Evolutionary conservation across 2,888 invertebrate species (phyloP).

Genomic region (Lasius platythorax): DNA sequence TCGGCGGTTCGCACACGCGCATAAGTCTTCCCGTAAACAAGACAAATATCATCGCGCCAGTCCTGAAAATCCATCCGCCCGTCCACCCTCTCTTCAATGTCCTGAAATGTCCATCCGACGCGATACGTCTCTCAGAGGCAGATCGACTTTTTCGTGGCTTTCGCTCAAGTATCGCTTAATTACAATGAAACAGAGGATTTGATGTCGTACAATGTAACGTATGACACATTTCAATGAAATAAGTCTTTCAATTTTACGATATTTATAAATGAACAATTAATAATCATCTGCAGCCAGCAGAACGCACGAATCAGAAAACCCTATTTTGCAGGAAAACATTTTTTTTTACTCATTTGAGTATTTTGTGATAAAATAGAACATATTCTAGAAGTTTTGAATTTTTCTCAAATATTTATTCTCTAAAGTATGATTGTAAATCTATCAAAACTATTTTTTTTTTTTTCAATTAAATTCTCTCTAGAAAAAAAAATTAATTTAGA

Average conservation of each 20-base stretch:
- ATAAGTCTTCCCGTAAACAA: conserved; percentile 85
- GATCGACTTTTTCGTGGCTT: conserved; percentile 12
- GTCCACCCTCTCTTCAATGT: conserved; percentile 66
- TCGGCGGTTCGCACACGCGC: conserved; percentile 84
- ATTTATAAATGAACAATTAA: not conserved
- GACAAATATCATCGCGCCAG: conserved; percentile 85
- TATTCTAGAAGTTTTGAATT: not conserved
- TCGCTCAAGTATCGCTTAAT: conserved; percentile 27
- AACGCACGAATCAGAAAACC: not conserved
- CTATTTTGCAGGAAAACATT: not conserved
- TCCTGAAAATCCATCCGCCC: conserved; percentile 82
- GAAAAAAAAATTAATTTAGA: not conserved
- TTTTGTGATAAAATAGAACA: not conserved
- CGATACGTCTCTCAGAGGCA: conserved; percentile 48
- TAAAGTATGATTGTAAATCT: not conserved
- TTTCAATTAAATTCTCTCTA: not conserved
- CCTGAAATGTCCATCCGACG: conserved; percentile 59
- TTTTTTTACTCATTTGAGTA: not conserved
- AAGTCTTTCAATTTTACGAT: not conserved
- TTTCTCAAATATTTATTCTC: not conserved
- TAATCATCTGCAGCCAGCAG: not conserved
- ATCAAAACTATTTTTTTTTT: not conserved
- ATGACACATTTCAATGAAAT: not conserved
- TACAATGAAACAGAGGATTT: not conserved
- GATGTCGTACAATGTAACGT: not conserved